These are phyloP conservation scores for Dione vanillae DNA, from an alignment of 2,888 invertebrate species.

Conservation along the genomic window DNA sequence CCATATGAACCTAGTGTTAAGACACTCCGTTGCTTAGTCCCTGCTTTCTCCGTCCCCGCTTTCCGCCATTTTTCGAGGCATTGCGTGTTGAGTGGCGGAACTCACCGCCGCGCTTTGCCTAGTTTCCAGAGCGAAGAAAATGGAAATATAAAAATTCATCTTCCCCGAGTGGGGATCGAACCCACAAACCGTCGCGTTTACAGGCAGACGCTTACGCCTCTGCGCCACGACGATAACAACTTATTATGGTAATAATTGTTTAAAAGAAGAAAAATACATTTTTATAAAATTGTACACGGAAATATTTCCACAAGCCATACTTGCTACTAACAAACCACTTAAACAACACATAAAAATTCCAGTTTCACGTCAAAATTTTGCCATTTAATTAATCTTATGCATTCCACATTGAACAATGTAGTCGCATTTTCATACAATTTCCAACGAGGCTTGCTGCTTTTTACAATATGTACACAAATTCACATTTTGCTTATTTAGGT, in stretches of 20 bases:
- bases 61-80: no score
- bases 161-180: no score
- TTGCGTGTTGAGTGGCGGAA: no score
- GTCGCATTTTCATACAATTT: background rate
- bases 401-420: background rate
- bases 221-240: no score
- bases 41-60: no score
- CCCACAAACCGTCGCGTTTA: no score
- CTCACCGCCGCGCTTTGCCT: no score
- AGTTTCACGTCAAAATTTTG: background rate
- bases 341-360: background rate
- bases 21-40: no score
- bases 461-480: conserved; percentile 4
- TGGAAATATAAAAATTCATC: no score
- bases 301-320: background rate
- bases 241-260: background rate
- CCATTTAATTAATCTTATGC: background rate
- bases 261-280: background rate
- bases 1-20: no score
- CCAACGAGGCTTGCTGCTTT: conserved; percentile 3
- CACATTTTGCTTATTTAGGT: conserved; percentile 14
- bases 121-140: no score
- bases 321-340: background rate
- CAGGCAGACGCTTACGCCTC: no score
- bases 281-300: background rate